Percentiles rank a stretch among this genome's conserved stretches.
Conservation (phyloP, 2,888 invertebrate species). For the Hirtodrosophila duncani region DNA sequence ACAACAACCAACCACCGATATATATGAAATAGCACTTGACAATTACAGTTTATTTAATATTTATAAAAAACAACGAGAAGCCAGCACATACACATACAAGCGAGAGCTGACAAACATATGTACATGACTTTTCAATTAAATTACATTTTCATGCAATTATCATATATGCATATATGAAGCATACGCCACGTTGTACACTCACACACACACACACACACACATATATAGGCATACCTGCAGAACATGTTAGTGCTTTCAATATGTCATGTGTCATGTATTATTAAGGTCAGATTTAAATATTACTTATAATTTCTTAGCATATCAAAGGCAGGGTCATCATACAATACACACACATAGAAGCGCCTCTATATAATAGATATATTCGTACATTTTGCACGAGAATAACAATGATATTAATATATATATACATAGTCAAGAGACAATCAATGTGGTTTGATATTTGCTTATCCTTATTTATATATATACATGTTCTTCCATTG, state of each 20-base stretch:
- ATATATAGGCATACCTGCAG: background rate
- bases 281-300: too few species aligned
- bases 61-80: constrained; percentile 20
- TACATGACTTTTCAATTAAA: constrained; percentile 44
- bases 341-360: background rate
- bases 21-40: constrained; percentile 47
- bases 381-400: too few species aligned
- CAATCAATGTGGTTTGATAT: constrained; percentile 68
- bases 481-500: constrained; percentile 43
- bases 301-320: constrained; percentile 13
- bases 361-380: too few species aligned
- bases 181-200: constrained; percentile 8
- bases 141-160: constrained; percentile 28
- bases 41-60: constrained; percentile 40
- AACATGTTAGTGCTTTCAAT: constrained; percentile 9
- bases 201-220: constrained; percentile 1
- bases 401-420: constrained; percentile 14
- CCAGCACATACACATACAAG: constrained; percentile 17
- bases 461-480: constrained; percentile 41
- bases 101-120: too few species aligned
- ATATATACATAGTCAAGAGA: constrained; percentile 46
- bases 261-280: constrained; percentile 16
- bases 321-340: too few species aligned
- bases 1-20: constrained; percentile 61
- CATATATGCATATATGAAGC: constrained; percentile 13